phyloP scores from a whole-genome alignment of 92 coral and sea anemone genomes.

The Scolanthus callimorphus region DNA sequence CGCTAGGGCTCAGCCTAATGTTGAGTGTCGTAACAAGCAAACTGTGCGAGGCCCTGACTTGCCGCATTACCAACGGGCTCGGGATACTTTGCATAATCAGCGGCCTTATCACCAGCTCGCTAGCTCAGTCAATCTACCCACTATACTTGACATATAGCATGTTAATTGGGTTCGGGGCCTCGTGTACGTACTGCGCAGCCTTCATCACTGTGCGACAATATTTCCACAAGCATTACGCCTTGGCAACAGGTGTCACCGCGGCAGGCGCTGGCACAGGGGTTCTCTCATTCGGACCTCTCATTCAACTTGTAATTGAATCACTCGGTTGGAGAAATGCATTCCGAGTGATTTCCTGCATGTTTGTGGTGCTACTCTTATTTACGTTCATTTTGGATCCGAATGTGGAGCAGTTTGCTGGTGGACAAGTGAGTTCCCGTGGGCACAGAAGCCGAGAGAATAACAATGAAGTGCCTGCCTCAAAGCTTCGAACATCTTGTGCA shows the following conservation, averaged over 20 bases:
- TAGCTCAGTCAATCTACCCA: slow-evolving; percentile 11
- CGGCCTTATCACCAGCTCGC: slow-evolving; percentile 21
- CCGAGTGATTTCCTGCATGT: slow-evolving; percentile 8
- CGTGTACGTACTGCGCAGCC: slow-evolving; percentile 20
- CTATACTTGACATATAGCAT: slow-evolving; percentile 46
- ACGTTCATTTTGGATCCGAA: slow-evolving; percentile 16
- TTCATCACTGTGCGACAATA: slow-evolving; percentile 29
- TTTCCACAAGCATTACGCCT: slow-evolving; percentile 28
- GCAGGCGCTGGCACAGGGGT: slow-evolving; percentile 42
- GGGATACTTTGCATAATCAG: neutral
- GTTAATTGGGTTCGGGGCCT: slow-evolving; percentile 24
- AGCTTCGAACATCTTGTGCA: neutral
- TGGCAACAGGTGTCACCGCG: slow-evolving; percentile 33
- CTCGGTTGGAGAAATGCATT: slow-evolving; percentile 29
- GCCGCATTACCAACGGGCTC: slow-evolving; percentile 1
- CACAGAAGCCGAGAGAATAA: too few species aligned
- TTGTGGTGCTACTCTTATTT: neutral
- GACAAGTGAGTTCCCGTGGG: neutral
- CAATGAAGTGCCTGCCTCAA: neutral
- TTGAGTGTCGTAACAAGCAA: slow-evolving; percentile 10
- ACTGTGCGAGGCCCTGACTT: slow-evolving; percentile 12
- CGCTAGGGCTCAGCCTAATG: slow-evolving; percentile 1
- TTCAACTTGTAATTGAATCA: slow-evolving; percentile 6
- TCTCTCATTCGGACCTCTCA: slow-evolving; percentile 34
- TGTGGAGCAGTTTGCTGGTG: slow-evolving; percentile 2